phyloP scores from a whole-genome alignment of 1,140 invertebrate species.

The Apis florea region DNA sequence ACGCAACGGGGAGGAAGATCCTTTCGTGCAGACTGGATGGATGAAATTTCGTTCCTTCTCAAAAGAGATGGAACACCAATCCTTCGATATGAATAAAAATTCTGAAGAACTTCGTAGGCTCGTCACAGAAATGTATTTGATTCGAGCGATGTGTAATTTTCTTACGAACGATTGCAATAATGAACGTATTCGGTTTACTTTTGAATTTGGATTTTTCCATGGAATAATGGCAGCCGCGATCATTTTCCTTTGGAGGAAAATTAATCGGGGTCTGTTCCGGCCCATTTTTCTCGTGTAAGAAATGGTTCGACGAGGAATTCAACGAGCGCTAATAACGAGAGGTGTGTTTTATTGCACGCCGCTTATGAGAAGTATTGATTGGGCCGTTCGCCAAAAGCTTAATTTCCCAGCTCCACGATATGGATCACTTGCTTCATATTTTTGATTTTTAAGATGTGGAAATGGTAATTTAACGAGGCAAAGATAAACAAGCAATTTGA shows the following conservation, averaged over 20 bases:
- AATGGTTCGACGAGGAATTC: neutral
- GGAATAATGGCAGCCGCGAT: too few species aligned
- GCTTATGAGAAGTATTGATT: constrained; percentile 10
- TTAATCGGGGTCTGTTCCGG: neutral
- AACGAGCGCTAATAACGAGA: constrained; percentile 7
- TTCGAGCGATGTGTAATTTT: too few species aligned
- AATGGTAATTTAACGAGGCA: too few species aligned
- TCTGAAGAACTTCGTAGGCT: too few species aligned
- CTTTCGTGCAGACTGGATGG: neutral
- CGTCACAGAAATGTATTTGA: too few species aligned
- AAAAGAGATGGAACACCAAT: too few species aligned
- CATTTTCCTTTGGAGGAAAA: neutral
- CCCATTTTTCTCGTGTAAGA: neutral
- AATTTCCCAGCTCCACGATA: neutral
- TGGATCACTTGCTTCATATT: neutral
- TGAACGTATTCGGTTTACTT: too few species aligned
- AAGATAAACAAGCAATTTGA: neutral
- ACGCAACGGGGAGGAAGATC: too few species aligned
- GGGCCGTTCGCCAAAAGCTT: constrained; percentile 7
- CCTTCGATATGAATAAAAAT: too few species aligned
- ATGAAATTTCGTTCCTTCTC: too few species aligned
- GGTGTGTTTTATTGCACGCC: neutral
- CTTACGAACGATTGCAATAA: too few species aligned
- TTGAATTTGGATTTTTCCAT: too few species aligned
- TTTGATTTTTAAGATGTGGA: neutral